phyloP scores from a whole-genome alignment of 1,140 invertebrate species.

The Caenorhabditis remanei region DNA sequence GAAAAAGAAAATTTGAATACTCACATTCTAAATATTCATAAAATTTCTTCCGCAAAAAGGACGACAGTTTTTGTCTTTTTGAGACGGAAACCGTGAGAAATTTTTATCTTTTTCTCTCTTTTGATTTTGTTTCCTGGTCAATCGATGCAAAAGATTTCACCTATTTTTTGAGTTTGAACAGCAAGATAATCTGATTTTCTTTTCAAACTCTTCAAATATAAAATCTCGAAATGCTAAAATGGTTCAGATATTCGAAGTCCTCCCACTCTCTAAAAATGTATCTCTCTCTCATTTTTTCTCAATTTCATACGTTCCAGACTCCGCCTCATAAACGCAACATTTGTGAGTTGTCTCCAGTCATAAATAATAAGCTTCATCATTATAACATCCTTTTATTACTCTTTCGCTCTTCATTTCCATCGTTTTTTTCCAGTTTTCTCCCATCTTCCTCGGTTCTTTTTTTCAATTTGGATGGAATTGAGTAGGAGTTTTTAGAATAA shows the following conservation, averaged over 20 bases:
- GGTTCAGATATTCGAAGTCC: neutral
- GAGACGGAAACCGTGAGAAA: neutral
- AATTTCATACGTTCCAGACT: conserved; percentile 1
- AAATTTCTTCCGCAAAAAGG: neutral
- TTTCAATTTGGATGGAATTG: neutral
- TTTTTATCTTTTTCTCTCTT: neutral
- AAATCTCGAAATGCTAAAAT: no score
- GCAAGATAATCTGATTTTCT: no score
- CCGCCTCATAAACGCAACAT: conserved; percentile 23
- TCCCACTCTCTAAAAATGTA: neutral
- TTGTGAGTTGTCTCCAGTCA: conserved; percentile 20
- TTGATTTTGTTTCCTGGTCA: conserved; percentile 8
- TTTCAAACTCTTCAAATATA: no score
- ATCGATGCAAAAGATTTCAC: neutral
- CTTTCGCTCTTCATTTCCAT: conserved; percentile 18
- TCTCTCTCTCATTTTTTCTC: neutral
- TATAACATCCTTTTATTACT: conserved; percentile 39
- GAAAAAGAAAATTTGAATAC: neutral
- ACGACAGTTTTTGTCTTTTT: conserved; percentile 7
- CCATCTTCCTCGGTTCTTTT: neutral
- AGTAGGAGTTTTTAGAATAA: neutral
- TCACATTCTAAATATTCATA: neutral
- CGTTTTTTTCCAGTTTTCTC: neutral
- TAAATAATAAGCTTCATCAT: conserved; percentile 54
- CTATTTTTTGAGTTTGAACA: no score